Conservation (phyloP, 1,140 invertebrate genomes). For the Oppia nitens region DNA sequence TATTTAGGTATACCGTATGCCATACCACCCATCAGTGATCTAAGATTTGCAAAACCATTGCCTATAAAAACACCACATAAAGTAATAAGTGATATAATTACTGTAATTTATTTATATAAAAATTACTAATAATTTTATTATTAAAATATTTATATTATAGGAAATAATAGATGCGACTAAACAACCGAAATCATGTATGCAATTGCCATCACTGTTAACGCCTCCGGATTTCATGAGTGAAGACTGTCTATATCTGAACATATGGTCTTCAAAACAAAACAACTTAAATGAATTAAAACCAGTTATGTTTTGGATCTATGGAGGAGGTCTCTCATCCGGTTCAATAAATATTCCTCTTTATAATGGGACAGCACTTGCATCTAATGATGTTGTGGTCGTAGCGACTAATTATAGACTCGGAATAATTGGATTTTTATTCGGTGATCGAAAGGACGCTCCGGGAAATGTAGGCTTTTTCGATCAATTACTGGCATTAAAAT, state of each 20-base stretch:
- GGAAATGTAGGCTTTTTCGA: slow-evolving; percentile 89
- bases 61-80: too few relatives aligned
- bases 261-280: slow-evolving; percentile 22
- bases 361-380: slow-evolving; percentile 61
- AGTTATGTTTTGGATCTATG: slow-evolving; percentile 17
- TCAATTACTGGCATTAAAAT: slow-evolving; percentile 78
- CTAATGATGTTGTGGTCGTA: slow-evolving; percentile 41
- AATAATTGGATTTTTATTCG: slow-evolving; percentile 13
- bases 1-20: too few relatives aligned
- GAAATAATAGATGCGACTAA: too few relatives aligned
- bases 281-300: slow-evolving; percentile 23
- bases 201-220: too few relatives aligned
- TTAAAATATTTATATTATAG: too few relatives aligned
- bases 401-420: slow-evolving; percentile 35
- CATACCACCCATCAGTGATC: too few relatives aligned
- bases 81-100: too few relatives aligned
- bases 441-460: slow-evolving; percentile 45
- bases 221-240: too few relatives aligned
- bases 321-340: slow-evolving; percentile 12
- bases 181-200: too few relatives aligned
- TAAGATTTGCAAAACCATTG: too few relatives aligned
- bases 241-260: slow-evolving; percentile 30
- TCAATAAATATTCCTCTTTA: slow-evolving; percentile 4
- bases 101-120: too few relatives aligned
- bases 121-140: too few relatives aligned